Conservation (phyloP, 2,113 vertebrate genomes). For the Anarhynchus alexandrinus region DNA sequence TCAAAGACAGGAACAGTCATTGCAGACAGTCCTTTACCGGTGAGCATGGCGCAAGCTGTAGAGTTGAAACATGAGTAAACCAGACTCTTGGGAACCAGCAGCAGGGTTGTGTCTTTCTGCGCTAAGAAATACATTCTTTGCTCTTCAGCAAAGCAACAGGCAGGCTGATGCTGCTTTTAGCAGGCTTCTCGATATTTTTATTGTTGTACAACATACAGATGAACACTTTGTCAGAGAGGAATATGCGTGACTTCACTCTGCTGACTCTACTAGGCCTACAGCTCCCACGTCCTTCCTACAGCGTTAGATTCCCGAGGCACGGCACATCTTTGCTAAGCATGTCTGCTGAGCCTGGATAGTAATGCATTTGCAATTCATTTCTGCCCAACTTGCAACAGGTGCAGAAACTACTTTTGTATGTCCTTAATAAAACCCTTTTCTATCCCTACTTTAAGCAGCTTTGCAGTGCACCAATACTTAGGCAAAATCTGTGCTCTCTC, state of each 20-base stretch:
- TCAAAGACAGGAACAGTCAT: neutral
- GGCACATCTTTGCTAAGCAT: neutral
- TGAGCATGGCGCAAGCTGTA: neutral
- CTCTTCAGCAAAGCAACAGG: neutral
- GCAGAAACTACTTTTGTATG: neutral
- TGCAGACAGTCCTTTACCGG: neutral
- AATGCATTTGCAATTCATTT: neutral
- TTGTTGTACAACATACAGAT: neutral
- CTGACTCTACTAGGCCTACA: neutral
- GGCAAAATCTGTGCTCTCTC: neutral
- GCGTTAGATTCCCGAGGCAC: neutral
- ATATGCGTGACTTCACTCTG: neutral
- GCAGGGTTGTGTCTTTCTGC: neutral
- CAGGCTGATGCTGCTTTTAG: neutral
- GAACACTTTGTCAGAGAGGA: neutral
- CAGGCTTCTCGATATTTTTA: neutral
- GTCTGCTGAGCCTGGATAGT: neutral
- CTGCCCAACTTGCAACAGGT: neutral
- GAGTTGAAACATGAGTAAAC: neutral
- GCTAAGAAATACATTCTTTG: neutral
- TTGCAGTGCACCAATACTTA: neutral
- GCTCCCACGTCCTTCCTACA: neutral
- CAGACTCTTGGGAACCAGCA: neutral
- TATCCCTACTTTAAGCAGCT: neutral
- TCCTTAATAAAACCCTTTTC: neutral